These are phyloP conservation scores for Mastacembelus armatus DNA, from an alignment of 2,797 vertebrate species.

Conservation along the genomic window DNA sequence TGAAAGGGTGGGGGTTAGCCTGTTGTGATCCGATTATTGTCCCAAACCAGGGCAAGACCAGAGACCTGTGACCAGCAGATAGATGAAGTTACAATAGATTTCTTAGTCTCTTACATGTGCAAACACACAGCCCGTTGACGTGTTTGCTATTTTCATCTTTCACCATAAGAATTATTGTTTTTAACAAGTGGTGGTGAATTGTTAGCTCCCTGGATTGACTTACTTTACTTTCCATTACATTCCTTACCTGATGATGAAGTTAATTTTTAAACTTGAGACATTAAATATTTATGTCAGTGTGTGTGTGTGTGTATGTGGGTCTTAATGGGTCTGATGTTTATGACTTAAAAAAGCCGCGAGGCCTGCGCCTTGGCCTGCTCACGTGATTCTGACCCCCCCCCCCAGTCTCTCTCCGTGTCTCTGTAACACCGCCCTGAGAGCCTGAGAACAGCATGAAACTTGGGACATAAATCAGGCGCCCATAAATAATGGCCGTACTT, in stretches of 20 bases:
- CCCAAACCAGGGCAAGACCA: too few species aligned
- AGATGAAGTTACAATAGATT: too few species aligned
- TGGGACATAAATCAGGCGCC: constrained; percentile 76
- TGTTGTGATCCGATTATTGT: too few species aligned
- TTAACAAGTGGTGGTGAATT: background rate
- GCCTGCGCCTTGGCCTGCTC: constrained; percentile 34
- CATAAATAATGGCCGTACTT: constrained; percentile 79
- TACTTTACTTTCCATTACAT: background rate
- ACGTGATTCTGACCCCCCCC: constrained; percentile 44
- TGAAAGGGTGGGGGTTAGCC: too few species aligned
- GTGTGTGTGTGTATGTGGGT: too few species aligned
- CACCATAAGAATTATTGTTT: background rate
- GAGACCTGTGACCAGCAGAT: too few species aligned
- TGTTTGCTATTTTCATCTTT: background rate
- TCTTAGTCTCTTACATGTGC: too few species aligned
- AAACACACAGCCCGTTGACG: too few species aligned
- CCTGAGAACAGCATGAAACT: constrained; percentile 64
- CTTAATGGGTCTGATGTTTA: constrained; percentile 52
- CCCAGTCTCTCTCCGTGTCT: background rate
- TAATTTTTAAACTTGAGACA: background rate
- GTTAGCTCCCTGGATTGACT: background rate
- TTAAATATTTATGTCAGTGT: too few species aligned
- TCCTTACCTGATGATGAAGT: background rate
- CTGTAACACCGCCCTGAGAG: background rate
- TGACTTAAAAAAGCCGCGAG: constrained; percentile 39